Conservation (phyloP, 2,797 vertebrate genomes). For the Sebastes melanostomus region DNA sequence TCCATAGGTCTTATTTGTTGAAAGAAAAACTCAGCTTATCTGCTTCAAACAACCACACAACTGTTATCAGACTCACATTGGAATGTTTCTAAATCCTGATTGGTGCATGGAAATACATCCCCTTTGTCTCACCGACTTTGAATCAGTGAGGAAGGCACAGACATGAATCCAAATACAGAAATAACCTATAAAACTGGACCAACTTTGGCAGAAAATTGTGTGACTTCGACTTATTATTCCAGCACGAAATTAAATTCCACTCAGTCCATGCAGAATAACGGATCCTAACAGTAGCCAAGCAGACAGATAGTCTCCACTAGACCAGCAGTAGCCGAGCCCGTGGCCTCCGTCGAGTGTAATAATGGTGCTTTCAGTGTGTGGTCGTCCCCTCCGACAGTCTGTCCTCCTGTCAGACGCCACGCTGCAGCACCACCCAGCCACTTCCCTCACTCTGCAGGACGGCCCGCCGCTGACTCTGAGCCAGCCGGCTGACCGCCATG, state of each 20-base stretch:
- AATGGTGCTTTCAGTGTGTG: conserved; percentile 41
- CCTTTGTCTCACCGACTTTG: too few species aligned
- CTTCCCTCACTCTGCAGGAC: conserved; percentile 51
- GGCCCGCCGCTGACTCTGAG: conserved; percentile 37
- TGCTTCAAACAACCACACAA: not conserved
- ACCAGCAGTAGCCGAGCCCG: not conserved
- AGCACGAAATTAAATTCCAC: too few species aligned
- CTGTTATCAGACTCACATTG: too few species aligned
- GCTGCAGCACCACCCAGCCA: conserved; percentile 28
- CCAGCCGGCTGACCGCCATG: conserved; percentile 38
- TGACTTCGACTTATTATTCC: not conserved
- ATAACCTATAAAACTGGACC: not conserved
- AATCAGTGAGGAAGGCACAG: too few species aligned
- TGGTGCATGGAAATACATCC: too few species aligned
- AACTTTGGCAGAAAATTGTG: not conserved
- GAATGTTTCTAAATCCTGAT: too few species aligned
- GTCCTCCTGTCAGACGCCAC: conserved; percentile 56
- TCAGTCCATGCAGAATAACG: not conserved
- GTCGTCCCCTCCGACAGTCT: conserved; percentile 43
- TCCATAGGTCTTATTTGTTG: too few species aligned
- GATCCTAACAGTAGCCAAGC: not conserved
- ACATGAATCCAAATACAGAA: not conserved
- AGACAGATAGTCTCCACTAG: not conserved
- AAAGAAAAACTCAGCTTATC: not conserved
- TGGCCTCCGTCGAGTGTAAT: conserved; percentile 26